Conservation (phyloP, 2,888 invertebrate genomes). For the Thymelicus sylvestris region DNA sequence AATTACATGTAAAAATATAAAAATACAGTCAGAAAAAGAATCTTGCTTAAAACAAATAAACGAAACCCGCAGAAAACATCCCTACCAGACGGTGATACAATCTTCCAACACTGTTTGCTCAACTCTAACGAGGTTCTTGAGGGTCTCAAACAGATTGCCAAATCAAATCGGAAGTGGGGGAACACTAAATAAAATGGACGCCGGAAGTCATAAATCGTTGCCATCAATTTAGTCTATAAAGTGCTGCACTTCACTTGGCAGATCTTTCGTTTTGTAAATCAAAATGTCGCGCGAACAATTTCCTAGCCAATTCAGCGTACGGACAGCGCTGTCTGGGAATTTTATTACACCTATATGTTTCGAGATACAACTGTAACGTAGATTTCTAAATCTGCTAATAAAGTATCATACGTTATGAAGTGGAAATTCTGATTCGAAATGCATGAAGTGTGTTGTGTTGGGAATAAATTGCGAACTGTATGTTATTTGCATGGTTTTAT, state of each 20-base stretch:
- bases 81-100: background rate
- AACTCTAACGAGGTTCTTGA: slow-evolving; percentile 30
- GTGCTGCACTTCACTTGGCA: slow-evolving; percentile 40
- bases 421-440: slow-evolving; percentile 17
- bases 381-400: slow-evolving; percentile 23
- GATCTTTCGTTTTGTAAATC: slow-evolving; percentile 48
- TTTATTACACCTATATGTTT: slow-evolving; percentile 51
- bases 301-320: slow-evolving; percentile 50
- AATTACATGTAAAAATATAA: no score
- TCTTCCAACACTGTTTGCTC: background rate
- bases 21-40: no score
- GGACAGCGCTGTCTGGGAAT: slow-evolving; percentile 49
- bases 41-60: no score
- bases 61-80: no score
- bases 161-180: slow-evolving; percentile 37
- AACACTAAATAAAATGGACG: slow-evolving; percentile 39
- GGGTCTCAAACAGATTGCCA: slow-evolving; percentile 35
- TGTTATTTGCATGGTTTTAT: background rate
- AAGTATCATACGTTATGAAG: slow-evolving; percentile 27
- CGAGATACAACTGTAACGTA: slow-evolving; percentile 34
- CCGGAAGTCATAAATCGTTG: slow-evolving; percentile 37
- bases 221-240: slow-evolving; percentile 38
- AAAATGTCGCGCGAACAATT: slow-evolving; percentile 49
- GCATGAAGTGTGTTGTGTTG: slow-evolving; percentile 8
- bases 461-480: slow-evolving; percentile 7